These are phyloP conservation scores for Natator depressus DNA, from an alignment of 2,113 vertebrate species.

Conservation along the genomic window DNA sequence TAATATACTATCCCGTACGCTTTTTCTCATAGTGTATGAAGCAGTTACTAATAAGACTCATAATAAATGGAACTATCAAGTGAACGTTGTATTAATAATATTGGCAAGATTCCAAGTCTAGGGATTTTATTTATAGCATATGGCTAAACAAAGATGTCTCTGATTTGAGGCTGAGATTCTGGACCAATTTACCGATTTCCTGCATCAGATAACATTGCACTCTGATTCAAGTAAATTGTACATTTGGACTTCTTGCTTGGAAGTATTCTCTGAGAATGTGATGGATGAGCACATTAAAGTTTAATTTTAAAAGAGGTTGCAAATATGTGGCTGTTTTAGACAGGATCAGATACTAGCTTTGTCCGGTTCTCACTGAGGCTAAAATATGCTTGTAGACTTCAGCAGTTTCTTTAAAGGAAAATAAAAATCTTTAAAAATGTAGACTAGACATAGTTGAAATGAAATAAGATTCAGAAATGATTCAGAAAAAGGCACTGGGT, in stretches of 20 bases:
- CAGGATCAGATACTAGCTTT: not conserved
- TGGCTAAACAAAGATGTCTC: slow-evolving; percentile 60
- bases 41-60: slow-evolving; percentile 6
- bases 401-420: not conserved
- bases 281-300: not conserved
- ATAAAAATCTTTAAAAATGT: not conserved
- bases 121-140: slow-evolving; percentile 70
- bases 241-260: slow-evolving; percentile 21
- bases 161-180: slow-evolving; percentile 55
- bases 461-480: not conserved
- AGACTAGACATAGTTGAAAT: not conserved
- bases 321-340: not conserved
- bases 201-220: slow-evolving; percentile 40
- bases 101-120: slow-evolving; percentile 41
- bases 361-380: not conserved
- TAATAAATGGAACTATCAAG: slow-evolving; percentile 29
- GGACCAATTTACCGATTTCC: slow-evolving; percentile 71
- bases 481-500: not conserved
- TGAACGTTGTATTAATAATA: slow-evolving; percentile 38
- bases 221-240: slow-evolving; percentile 46
- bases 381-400: not conserved
- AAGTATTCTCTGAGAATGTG: not conserved
- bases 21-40: not conserved
- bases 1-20: fast-evolving
- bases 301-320: slow-evolving; percentile 19